Percentiles rank a stretch among this genome's conserved stretches.
phyloP scores from a whole-genome alignment of 1,140 invertebrate genomes.

The Drosophila repletoides region DNA sequence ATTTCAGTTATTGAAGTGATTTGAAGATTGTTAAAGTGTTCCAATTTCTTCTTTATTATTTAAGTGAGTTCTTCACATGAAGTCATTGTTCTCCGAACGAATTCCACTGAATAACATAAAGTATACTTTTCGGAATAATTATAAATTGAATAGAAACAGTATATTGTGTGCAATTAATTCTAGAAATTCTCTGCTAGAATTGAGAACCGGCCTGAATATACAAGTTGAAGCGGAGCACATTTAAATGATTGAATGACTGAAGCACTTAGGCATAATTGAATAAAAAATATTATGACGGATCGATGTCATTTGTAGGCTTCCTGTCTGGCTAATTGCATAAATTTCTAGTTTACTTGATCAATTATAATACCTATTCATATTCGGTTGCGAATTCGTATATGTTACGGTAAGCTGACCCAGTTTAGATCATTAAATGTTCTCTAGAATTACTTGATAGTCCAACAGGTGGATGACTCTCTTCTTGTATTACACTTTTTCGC shows the following conservation, averaged over 20 bases:
- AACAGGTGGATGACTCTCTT: background rate
- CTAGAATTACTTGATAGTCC: background rate
- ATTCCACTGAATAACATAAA: no score
- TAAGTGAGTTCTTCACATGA: no score
- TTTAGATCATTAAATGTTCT: background rate
- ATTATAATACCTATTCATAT: constrained; percentile 16
- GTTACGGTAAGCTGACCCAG: constrained; percentile 1
- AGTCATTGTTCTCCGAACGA: no score
- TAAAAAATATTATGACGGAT: background rate
- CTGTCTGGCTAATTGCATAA: constrained; percentile 49
- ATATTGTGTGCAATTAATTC: no score
- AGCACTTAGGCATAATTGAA: background rate
- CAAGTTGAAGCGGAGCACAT: no score
- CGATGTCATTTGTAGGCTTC: constrained; percentile 13
- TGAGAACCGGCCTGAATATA: no score
- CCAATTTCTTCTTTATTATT: constrained; percentile 4
- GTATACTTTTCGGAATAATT: background rate
- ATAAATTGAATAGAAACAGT: background rate
- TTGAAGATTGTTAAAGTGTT: constrained; percentile 10
- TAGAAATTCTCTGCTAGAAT: no score
- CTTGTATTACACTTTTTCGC: background rate
- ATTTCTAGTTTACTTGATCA: constrained; percentile 35
- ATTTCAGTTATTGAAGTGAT: constrained; percentile 11
- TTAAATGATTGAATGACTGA: background rate
- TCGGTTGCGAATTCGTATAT: no score